Evolutionary conservation across 1,140 invertebrate genomes (phyloP).

Genomic region (Stegodyphus dumicola): DNA sequence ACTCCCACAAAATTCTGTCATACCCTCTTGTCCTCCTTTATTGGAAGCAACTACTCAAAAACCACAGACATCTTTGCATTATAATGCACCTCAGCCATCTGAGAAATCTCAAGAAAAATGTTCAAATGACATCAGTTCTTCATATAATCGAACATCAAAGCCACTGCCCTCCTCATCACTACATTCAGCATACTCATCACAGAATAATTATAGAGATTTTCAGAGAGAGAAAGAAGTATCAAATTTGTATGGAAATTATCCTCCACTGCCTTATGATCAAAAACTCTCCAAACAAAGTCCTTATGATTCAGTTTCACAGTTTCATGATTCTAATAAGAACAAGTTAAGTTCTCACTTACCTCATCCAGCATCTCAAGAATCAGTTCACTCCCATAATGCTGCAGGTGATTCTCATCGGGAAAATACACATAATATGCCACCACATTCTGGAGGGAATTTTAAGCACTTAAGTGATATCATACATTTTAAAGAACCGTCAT

Average conservation of each 20-base stretch:
- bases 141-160: constrained; percentile 11
- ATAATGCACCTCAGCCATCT: not conserved
- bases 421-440: not conserved
- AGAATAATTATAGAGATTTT: constrained; percentile 20
- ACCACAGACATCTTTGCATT: not conserved
- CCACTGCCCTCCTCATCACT: constrained; percentile 3
- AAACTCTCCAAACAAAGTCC: not conserved
- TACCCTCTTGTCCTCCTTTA: not conserved
- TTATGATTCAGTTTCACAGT: not conserved
- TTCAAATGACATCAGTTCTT: not conserved
- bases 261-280: constrained; percentile 14
- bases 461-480: constrained; percentile 21
- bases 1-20: not conserved
- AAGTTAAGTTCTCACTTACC: not conserved
- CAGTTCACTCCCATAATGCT: not conserved
- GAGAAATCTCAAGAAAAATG: not conserved
- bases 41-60: not conserved
- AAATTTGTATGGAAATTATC: constrained; percentile 9
- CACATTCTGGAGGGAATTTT: not conserved
- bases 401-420: not conserved
- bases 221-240: constrained; percentile 15
- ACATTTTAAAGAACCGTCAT: not conserved
- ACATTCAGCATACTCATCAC: constrained; percentile 28
- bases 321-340: not conserved
- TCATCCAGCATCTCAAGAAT: not conserved